phyloP scores from a whole-genome alignment of 2,888 invertebrate genomes.

The Scaptomyza reducta region DNA sequence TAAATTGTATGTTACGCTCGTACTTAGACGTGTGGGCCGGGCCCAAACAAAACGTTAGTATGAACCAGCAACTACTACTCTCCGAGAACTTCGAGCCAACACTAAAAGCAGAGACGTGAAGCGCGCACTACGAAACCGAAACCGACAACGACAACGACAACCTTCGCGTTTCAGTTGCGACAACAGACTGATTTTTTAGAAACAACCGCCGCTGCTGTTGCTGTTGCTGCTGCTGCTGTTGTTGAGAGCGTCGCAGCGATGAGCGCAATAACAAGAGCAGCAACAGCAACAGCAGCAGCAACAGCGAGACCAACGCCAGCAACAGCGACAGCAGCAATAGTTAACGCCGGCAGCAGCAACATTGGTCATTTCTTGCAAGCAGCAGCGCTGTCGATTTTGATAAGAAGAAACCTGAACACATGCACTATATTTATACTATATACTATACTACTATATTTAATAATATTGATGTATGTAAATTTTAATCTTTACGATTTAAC shows the following conservation, averaged over 20 bases:
- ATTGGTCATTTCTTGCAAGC: slow-evolving; percentile 7
- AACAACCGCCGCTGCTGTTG: slow-evolving; percentile 7
- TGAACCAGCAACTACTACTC: not conserved
- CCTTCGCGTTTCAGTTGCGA: slow-evolving; percentile 70
- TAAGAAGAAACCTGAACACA: slow-evolving; percentile 17
- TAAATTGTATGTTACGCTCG: slow-evolving; percentile 53
- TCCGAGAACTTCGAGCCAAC: slow-evolving; percentile 30
- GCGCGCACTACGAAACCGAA: slow-evolving; percentile 45
- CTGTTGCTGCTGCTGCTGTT: slow-evolving; percentile 10
- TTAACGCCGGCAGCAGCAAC: slow-evolving; percentile 21
- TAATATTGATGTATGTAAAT: not conserved
- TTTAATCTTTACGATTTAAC: too few species aligned
- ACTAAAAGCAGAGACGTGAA: slow-evolving; percentile 18
- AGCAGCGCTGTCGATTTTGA: slow-evolving; percentile 24
- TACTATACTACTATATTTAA: too few species aligned
- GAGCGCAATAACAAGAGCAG: slow-evolving; percentile 21
- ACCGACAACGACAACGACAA: slow-evolving; percentile 48
- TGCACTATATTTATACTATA: too few species aligned
- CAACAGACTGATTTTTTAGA: slow-evolving; percentile 68
- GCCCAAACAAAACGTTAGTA: slow-evolving; percentile 54
- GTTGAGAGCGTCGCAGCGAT: slow-evolving; percentile 31
- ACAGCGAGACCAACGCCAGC: slow-evolving; percentile 6
- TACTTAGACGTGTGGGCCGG: slow-evolving; percentile 54
- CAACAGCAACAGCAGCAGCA: not conserved
- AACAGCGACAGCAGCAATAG: slow-evolving; percentile 4